These are phyloP conservation scores for Sebastes iracundus DNA, from an alignment of 2,797 vertebrate species.

Conservation along the genomic window DNA sequence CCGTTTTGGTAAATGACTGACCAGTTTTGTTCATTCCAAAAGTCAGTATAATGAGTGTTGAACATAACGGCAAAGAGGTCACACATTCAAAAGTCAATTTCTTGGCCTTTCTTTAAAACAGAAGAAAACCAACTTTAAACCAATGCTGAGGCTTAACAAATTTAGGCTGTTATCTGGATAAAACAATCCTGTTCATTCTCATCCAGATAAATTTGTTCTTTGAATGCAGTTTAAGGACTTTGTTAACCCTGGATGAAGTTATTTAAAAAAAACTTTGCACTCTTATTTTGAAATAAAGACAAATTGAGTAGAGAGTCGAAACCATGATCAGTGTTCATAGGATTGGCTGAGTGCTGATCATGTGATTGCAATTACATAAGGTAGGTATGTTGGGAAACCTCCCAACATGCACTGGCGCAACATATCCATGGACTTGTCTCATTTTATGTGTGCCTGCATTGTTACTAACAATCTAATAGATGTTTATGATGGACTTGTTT, in stretches of 20 bases:
- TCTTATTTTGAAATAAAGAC: neutral
- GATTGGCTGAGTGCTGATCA: neutral
- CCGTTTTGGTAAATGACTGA: neutral
- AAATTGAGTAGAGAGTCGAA: neutral
- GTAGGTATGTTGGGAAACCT: too few species aligned
- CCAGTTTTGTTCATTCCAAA: neutral
- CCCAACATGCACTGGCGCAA: too few species aligned
- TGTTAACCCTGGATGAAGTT: neutral
- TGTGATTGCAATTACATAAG: too few species aligned
- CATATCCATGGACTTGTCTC: neutral
- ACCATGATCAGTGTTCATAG: neutral
- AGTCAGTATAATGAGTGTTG: neutral
- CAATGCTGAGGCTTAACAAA: neutral
- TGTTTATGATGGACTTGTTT: neutral
- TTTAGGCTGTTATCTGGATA: neutral
- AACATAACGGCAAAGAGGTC: neutral
- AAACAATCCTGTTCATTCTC: neutral
- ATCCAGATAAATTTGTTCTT: neutral
- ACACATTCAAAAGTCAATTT: neutral
- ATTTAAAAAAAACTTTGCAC: neutral
- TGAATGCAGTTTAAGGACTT: neutral
- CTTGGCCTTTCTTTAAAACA: neutral
- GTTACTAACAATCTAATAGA: neutral
- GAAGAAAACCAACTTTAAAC: neutral
- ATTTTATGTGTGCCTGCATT: neutral